Percentiles rank a stretch among this genome's conserved stretches.
Evolutionary conservation across 2,888 invertebrate species (phyloP).

Genomic region (Machimus rusticus): DNA sequence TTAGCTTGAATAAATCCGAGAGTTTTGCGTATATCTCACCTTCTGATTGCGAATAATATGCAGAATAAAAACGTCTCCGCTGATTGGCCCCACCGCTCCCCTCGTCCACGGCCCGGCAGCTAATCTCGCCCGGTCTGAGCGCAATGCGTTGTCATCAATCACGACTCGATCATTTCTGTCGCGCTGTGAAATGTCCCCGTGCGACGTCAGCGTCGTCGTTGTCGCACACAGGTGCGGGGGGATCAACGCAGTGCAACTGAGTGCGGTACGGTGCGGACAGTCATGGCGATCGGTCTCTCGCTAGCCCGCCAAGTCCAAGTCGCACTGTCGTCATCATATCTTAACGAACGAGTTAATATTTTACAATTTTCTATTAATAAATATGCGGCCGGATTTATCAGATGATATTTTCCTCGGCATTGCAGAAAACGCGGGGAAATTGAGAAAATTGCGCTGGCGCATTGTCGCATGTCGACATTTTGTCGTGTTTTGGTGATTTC

Average conservation of each 20-base stretch:
- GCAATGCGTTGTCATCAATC: slow-evolving; percentile 37
- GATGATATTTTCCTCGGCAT: not conserved
- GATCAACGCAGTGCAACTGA: not conserved
- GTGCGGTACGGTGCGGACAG: not conserved
- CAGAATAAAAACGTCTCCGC: not conserved
- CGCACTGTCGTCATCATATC: slow-evolving; percentile 55
- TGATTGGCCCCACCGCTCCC: not conserved
- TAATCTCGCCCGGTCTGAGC: not conserved
- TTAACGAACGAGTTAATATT: slow-evolving; percentile 62
- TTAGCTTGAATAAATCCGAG: slow-evolving; percentile 20
- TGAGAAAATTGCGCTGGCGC: not conserved
- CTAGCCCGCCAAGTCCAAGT: not conserved
- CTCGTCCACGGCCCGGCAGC: not conserved
- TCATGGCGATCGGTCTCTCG: not conserved
- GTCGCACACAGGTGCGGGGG: not conserved
- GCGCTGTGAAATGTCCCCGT: slow-evolving; percentile 9
- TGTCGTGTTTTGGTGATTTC: not conserved
- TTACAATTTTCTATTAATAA: slow-evolving; percentile 64
- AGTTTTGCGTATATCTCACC: slow-evolving; percentile 1
- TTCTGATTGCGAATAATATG: slow-evolving; percentile 36
- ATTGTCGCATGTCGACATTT: not conserved
- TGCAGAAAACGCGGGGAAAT: slow-evolving; percentile 19
- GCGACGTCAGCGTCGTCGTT: not conserved
- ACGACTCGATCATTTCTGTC: slow-evolving; percentile 33
- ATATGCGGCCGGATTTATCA: slow-evolving; percentile 51